Percentiles rank a stretch among this genome's conserved stretches.
Evolutionary conservation across 2,888 invertebrate genomes (phyloP).

Genomic region (Anodontia alba): DNA sequence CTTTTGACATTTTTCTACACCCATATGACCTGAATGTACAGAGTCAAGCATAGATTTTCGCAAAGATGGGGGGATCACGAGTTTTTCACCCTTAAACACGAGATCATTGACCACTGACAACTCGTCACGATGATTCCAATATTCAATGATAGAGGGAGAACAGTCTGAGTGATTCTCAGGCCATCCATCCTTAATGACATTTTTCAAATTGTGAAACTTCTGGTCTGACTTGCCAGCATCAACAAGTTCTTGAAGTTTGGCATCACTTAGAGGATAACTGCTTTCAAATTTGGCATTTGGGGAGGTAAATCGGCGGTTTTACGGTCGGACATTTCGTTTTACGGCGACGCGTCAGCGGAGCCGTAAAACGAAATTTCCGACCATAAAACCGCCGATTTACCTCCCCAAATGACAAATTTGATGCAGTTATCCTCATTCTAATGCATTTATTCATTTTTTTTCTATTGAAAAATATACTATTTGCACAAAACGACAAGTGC

Average conservation of each 20-base stretch:
- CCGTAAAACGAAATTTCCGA: too few relatives aligned
- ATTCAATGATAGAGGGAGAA: constrained; percentile 9
- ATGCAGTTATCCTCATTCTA: too few relatives aligned
- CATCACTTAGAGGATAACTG: constrained; percentile 39
- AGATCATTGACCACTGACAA: background rate
- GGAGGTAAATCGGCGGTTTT: too few relatives aligned
- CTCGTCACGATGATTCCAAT: constrained; percentile 28
- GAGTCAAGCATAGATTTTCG: background rate
- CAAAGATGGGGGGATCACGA: constrained; percentile 26
- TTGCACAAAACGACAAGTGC: too few relatives aligned
- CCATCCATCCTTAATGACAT: constrained; percentile 14
- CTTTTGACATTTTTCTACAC: background rate
- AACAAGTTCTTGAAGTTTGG: constrained; percentile 43
- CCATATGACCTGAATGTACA: background rate
- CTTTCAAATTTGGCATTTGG: too few relatives aligned
- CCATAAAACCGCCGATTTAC: too few relatives aligned
- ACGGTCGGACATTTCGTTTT: too few relatives aligned
- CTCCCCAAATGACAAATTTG: too few relatives aligned
- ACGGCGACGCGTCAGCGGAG: too few relatives aligned
- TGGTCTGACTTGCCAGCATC: constrained; percentile 31
- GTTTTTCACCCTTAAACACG: constrained; percentile 30
- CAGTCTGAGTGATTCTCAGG: constrained; percentile 12
- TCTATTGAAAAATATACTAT: too few relatives aligned
- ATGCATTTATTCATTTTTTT: too few relatives aligned
- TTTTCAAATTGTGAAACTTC: background rate